Evolutionary conservation across 2,113 vertebrate genomes (phyloP), one percentile per base, ranked within the genome.

Genomic region (Leptobrachium leishanense): DNA sequence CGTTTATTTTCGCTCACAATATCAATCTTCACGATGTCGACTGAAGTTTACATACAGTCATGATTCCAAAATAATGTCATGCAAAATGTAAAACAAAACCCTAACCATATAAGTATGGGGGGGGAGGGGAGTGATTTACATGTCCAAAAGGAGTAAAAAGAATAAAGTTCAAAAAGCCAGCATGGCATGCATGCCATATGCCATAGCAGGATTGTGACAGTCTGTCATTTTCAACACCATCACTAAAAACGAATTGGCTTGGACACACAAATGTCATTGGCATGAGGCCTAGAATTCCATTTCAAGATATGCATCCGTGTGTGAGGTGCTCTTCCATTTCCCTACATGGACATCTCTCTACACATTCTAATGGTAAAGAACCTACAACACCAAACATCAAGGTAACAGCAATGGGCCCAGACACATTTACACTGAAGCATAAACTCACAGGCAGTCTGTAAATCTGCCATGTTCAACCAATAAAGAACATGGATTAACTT

Each of bases 291-390:
- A 90, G 90, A 94, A 94, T 93, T 92, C 84, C 88, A 87, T 5
- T 82, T 70, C 9, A 78, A 88, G 88, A 87, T 81, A 84, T 85
- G 87, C 69, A 88, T 89, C 83, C 86, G 63, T 84, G 83, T 77
- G 85, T 85, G 87, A 86, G 86, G 85, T 69, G 86, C 86, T 88
- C 84, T 83, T 90, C 82, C 83, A 81, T 89, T 94, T 93, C 95
- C 95, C 90, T 95, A 95, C 90, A 96, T 93, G 94, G 95, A 74
- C 90, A 92, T 91, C 89, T 88, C 88, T 90, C 85, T 86, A 85
- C 85, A 85, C 88, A 90, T 87, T 87, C 79, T 84, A 3, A 3
- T 86, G 89, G 85, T 87, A 90, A 86, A 88, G 88, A 86, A 83
- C 85, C 87, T 86, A 81, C 83, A 75, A 82, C 46, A 62, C 84